Conservation (phyloP, 2,797 vertebrate genomes). For the Sebastes trivittatus region DNA sequence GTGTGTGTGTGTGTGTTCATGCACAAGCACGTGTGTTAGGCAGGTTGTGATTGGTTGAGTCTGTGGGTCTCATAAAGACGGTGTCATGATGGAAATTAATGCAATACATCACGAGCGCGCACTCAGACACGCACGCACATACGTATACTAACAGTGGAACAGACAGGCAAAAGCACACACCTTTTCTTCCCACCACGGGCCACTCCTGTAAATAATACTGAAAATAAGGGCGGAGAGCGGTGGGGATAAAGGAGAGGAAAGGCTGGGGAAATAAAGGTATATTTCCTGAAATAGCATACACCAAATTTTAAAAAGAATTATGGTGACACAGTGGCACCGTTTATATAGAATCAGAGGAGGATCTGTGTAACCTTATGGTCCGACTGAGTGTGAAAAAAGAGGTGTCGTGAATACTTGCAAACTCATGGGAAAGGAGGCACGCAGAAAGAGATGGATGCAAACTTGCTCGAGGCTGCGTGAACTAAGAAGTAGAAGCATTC, state of each 20-base stretch:
- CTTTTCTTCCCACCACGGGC: slow-evolving; percentile 37
- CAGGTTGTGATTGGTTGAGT: slow-evolving; percentile 72
- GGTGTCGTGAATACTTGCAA: slow-evolving; percentile 30
- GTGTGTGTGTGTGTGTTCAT: neutral
- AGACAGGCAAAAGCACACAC: slow-evolving; percentile 30
- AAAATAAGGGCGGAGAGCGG: slow-evolving; percentile 40
- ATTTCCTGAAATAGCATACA: slow-evolving; percentile 28
- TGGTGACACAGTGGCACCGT: slow-evolving; percentile 26
- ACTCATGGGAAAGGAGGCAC: slow-evolving; percentile 23
- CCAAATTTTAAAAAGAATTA: slow-evolving; percentile 45
- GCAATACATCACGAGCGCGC: slow-evolving; percentile 83
- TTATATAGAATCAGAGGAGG: slow-evolving; percentile 38
- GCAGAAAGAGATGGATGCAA: slow-evolving; percentile 19
- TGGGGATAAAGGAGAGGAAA: slow-evolving; percentile 19
- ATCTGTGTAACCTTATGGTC: slow-evolving; percentile 26
- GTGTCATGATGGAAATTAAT: slow-evolving; percentile 86
- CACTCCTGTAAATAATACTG: slow-evolving; percentile 69
- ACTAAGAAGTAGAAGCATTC: slow-evolving; percentile 27
- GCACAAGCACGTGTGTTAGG: slow-evolving; percentile 37
- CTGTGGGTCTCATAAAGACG: slow-evolving; percentile 79
- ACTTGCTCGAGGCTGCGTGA: slow-evolving; percentile 18
- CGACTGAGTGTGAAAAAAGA: neutral
- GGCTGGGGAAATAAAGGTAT: slow-evolving; percentile 28
- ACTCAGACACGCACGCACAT: slow-evolving; percentile 24
- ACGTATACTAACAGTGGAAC: slow-evolving; percentile 9